Evolutionary conservation across 1,140 invertebrate genomes (phyloP), one percentile per base, ranked within the genome.

Genomic region (Drosophila willistoni): DNA sequence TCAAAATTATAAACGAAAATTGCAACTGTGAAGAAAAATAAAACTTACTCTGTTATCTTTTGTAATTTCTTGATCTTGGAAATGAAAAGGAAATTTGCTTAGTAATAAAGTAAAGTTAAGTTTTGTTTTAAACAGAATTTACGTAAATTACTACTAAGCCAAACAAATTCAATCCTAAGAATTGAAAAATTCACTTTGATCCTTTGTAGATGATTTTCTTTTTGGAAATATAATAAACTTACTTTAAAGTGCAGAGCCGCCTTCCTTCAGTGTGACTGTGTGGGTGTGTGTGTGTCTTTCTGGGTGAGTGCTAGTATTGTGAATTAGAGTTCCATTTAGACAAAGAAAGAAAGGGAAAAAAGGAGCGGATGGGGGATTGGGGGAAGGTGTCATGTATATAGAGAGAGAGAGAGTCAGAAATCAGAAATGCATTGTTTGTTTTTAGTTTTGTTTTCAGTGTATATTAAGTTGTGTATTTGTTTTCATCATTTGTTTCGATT

Each of bases 391-490:
- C 29, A 29, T 5, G 25, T 3, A 29, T 36, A 55, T 54, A 33
- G 60, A 17, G 36, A 42, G 60, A 17, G 36, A 42, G 17, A 36
- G 17, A 34, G 19, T 62, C 2, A 14, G 36, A 67, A 87, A 87
- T 89, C 57, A 89, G 77, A 90, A 89, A 89, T 90, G 84, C 84
- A 81, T 75, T 65, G 64, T 70, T 71, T 80, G 69, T 69, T 70
- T 69, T 81, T 71, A 55, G 57, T 73, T 84, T 89, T 75, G 84
- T 89, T 90, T 90, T 90, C 85, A 85, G 84, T 89, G 84, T 89
- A 89, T 89, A 89, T 90, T 89, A 89, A 79, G 77, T 89, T 89
- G 84, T 89, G 84, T 89, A 89, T 89, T 89, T 89, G 85, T 90
- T 89, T 87, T 89, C 73, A 77, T 77, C 76, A 51, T 77, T 76